Evolutionary conservation across 2,888 invertebrate species (phyloP).

Genomic region (Synanthedon andrenaeformis): DNA sequence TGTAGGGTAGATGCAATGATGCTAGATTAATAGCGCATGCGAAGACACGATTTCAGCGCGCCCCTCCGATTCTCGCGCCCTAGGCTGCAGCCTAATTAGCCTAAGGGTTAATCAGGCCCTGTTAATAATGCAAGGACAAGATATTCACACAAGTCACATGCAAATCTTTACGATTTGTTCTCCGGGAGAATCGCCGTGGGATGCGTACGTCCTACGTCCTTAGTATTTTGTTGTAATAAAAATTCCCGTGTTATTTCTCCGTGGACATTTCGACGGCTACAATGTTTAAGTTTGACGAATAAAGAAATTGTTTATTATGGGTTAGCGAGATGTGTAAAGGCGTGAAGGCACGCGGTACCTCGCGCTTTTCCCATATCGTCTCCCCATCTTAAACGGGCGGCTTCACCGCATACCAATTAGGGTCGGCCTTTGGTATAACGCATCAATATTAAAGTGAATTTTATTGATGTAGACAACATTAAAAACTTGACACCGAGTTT

Average conservation of each 20-base stretch:
- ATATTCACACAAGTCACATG: no score
- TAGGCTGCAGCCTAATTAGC: no score
- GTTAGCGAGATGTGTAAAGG: conserved; percentile 22
- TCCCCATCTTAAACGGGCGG: conserved; percentile 39
- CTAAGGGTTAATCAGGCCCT: no score
- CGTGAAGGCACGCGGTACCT: conserved; percentile 49
- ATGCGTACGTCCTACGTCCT: not conserved
- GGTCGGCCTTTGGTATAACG: conserved; percentile 9
- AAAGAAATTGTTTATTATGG: conserved; percentile 9
- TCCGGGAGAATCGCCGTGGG: not conserved
- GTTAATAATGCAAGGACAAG: no score
- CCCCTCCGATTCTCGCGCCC: no score
- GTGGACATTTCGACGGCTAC: not conserved
- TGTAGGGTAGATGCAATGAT: no score
- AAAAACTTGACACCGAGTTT: no score
- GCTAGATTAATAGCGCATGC: no score
- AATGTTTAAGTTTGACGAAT: conserved; percentile 1
- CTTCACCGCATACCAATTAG: conserved; percentile 44
- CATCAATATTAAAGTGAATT: not conserved
- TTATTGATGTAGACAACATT: not conserved
- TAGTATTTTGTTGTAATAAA: not conserved
- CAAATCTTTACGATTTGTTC: not conserved
- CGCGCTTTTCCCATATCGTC: conserved; percentile 37
- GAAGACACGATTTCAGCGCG: no score
- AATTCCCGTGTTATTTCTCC: not conserved